Percentiles rank a stretch among this genome's conserved stretches.
phyloP scores from a whole-genome alignment of 2,113 vertebrate genomes.

The Perccottus glenii region DNA sequence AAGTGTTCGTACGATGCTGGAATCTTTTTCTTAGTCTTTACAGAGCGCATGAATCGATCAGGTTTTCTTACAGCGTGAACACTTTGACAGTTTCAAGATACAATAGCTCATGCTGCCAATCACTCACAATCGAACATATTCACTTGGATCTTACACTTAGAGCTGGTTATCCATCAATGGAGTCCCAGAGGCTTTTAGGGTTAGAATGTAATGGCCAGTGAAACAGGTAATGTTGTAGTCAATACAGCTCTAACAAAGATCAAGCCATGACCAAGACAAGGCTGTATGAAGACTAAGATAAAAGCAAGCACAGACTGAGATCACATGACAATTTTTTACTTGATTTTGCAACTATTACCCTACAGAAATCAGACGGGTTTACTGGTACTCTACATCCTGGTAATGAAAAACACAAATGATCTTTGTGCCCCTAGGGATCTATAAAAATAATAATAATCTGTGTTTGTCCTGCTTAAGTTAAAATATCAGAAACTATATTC shows the following conservation, averaged over 20 bases:
- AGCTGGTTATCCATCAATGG: constrained; percentile 58
- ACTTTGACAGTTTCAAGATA: constrained; percentile 53
- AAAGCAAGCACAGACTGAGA: too few relatives aligned
- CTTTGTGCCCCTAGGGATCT: too few relatives aligned
- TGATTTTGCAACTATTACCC: too few relatives aligned
- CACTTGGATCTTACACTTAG: constrained; percentile 3
- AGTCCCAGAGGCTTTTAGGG: constrained; percentile 32
- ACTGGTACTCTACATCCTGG: too few relatives aligned
- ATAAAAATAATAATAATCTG: too few relatives aligned
- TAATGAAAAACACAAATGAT: too few relatives aligned
- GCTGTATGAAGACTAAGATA: too few relatives aligned
- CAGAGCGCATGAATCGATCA: constrained; percentile 63
- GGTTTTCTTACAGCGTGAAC: constrained; percentile 62
- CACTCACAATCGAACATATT: constrained; percentile 23
- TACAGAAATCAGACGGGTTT: too few relatives aligned
- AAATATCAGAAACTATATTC: too few relatives aligned
- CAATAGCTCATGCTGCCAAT: constrained; percentile 45
- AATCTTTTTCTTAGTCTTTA: constrained; percentile 55
- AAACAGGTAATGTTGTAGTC: constrained; percentile 57
- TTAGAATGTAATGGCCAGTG: constrained; percentile 73
- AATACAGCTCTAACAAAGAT: not conserved
- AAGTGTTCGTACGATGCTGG: constrained; percentile 27
- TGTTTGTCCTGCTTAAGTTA: too few relatives aligned
- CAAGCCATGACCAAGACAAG: too few relatives aligned
- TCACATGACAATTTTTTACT: too few relatives aligned